A percentile compares a stretch with the other conserved stretches of the same genome.
Conservation (phyloP, 2,888 invertebrate species). For the Hartigia nigra region DNA sequence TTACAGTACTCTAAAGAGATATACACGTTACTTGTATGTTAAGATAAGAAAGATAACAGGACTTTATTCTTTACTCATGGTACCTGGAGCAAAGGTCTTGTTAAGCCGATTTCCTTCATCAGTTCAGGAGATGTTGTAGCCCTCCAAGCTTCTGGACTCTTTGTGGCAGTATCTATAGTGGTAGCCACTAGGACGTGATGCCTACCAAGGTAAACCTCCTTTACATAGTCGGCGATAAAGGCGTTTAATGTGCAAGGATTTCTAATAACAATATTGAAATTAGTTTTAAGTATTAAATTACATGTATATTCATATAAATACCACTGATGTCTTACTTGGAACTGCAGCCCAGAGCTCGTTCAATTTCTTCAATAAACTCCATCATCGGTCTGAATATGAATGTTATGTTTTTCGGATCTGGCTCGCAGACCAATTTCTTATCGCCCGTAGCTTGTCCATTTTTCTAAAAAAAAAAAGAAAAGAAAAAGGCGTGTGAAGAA, state of each 20-base stretch:
- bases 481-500: neutral
- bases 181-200: slow-evolving; percentile 74
- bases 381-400: slow-evolving; percentile 86
- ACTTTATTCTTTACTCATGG: neutral
- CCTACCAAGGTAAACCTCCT: slow-evolving; percentile 85
- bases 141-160: slow-evolving; percentile 83
- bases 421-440: slow-evolving; percentile 79
- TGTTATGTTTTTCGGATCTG: slow-evolving; percentile 80
- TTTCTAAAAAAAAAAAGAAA: slow-evolving; percentile 33
- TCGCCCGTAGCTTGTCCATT: slow-evolving; percentile 56
- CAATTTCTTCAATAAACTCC: slow-evolving; percentile 87
- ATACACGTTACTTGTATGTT: slow-evolving; percentile 7
- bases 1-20: slow-evolving; percentile 75
- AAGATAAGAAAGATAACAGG: too few species aligned
- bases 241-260: slow-evolving; percentile 82
- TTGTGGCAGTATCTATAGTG: slow-evolving; percentile 78
- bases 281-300: neutral
- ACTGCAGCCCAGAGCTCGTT: slow-evolving; percentile 72
- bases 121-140: slow-evolving; percentile 78
- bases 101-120: slow-evolving; percentile 72
- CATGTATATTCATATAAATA: neutral
- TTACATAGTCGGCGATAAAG: slow-evolving; percentile 88
- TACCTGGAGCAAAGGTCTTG: slow-evolving; percentile 76
- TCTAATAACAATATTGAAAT: slow-evolving; percentile 55
- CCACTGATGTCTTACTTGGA: slow-evolving; percentile 66